Evolutionary conservation across 2,797 vertebrate genomes (phyloP).

Genomic region (Poecile montanus): DNA sequence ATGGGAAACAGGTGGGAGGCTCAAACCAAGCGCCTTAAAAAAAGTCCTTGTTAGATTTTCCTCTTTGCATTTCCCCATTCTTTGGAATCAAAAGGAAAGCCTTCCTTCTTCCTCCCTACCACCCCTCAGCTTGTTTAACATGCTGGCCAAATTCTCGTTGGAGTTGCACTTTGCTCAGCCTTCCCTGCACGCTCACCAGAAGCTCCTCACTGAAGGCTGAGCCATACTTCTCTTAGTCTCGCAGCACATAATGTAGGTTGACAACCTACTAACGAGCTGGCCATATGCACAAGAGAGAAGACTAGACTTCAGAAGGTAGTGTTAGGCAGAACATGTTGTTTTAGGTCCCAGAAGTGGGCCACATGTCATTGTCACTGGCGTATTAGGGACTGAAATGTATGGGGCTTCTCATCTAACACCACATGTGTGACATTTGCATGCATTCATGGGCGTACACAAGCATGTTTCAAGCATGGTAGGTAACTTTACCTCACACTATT

Average conservation of each 20-base stretch:
- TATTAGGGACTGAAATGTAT: not conserved
- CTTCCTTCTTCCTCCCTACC: not conserved
- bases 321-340: conserved; percentile 35
- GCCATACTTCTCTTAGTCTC: conserved; percentile 36
- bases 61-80: not conserved
- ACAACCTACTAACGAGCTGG: conserved; percentile 59
- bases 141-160: not conserved
- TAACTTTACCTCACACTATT: not conserved
- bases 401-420: not conserved
- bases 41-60: not conserved
- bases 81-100: not conserved
- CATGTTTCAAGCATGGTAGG: not conserved
- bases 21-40: not conserved
- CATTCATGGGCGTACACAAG: not conserved
- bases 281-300: conserved; percentile 57
- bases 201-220: conserved; percentile 11
- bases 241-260: conserved; percentile 58
- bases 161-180: not conserved
- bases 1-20: not conserved
- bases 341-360: not conserved
- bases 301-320: conserved; percentile 26
- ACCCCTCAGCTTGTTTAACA: not conserved
- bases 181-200: not conserved
- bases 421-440: not conserved
- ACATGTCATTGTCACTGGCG: not conserved